phyloP scores from a whole-genome alignment of 2,888 invertebrate species.

The Strigamia transsilvanica region DNA sequence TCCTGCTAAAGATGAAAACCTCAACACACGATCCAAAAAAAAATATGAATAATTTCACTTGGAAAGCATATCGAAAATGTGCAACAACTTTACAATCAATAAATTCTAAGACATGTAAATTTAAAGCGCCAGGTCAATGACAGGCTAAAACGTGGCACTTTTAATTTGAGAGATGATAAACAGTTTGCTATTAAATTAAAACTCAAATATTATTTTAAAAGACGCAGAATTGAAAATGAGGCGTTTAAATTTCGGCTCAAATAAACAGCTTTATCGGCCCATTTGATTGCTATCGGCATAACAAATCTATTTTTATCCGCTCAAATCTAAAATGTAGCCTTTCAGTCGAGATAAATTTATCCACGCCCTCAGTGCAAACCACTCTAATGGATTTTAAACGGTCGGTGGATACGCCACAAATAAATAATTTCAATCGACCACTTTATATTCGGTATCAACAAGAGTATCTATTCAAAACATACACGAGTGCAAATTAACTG shows the following conservation, averaged over 20 bases:
- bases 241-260: background rate
- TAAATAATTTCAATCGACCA: background rate
- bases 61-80: too few species aligned
- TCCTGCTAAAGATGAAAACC: too few species aligned
- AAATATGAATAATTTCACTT: too few species aligned
- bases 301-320: conserved; percentile 30
- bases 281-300: background rate
- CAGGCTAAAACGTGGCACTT: too few species aligned
- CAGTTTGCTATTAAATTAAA: too few species aligned
- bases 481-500: background rate
- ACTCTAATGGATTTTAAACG: conserved; percentile 16
- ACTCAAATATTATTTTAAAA: too few species aligned
- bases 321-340: background rate
- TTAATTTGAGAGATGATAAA: too few species aligned
- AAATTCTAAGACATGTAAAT: too few species aligned
- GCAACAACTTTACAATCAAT: too few species aligned
- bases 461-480: too few species aligned
- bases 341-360: background rate
- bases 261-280: background rate
- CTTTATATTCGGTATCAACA: background rate
- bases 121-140: too few species aligned
- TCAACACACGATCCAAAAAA: too few species aligned
- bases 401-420: background rate
- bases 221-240: background rate
- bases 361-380: background rate